These are phyloP conservation scores for Dione vanillae DNA, from an alignment of 2,888 invertebrate species.

Conservation along the genomic window DNA sequence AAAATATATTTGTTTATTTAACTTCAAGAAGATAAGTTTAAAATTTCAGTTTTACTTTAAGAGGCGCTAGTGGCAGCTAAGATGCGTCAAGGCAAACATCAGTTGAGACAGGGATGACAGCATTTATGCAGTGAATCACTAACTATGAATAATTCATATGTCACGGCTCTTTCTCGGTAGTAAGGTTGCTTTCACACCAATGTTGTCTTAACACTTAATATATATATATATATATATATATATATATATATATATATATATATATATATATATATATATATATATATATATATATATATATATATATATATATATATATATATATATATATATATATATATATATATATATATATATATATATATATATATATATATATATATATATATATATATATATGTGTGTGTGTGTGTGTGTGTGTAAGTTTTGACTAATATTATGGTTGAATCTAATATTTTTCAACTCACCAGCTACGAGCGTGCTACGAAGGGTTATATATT, in stretches of 20 bases:
- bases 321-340: not conserved
- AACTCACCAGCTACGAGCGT: not conserved
- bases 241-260: not conserved
- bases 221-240: not conserved
- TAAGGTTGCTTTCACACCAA: slow-evolving; percentile 10
- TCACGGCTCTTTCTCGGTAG: slow-evolving; percentile 44
- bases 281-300: not conserved
- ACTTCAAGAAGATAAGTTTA: not conserved
- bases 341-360: not conserved
- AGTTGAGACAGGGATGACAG: slow-evolving; percentile 51
- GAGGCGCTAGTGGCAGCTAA: slow-evolving; percentile 4
- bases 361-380: not conserved
- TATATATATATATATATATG: not conserved
- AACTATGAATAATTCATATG: slow-evolving; percentile 61
- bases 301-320: not conserved
- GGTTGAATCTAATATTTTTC: not conserved
- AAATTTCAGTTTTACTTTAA: not conserved
- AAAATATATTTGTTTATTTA: not conserved
- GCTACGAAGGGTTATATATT: not conserved
- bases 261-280: not conserved
- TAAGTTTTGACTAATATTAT: not conserved
- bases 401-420: not conserved
- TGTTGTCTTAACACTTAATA: not conserved
- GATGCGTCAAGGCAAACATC: slow-evolving; percentile 27
- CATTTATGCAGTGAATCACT: slow-evolving; percentile 59